Evolutionary conservation across 2,113 vertebrate species (phyloP).

Genomic region (Machaerirhynchus nigripectus): DNA sequence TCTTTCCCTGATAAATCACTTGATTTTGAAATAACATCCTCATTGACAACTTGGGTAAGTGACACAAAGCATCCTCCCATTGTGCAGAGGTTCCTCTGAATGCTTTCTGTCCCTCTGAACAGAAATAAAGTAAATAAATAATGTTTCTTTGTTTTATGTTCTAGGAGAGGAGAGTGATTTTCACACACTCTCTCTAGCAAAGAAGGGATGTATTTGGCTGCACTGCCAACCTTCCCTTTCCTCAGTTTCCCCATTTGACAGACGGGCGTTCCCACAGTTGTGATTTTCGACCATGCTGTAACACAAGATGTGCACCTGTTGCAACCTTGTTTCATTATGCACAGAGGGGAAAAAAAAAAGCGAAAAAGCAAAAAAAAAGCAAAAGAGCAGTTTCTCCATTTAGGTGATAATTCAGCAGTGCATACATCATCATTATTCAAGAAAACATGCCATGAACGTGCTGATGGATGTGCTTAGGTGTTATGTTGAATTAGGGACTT

Average conservation of each 20-base stretch:
- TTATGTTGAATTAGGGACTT: constrained; percentile 16
- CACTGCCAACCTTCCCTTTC: background rate
- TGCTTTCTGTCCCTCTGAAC: background rate
- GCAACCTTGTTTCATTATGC: background rate
- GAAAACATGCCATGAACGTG: background rate
- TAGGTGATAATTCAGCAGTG: background rate
- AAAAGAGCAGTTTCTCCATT: background rate
- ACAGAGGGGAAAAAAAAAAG: background rate
- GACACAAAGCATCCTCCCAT: background rate
- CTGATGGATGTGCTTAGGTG: background rate
- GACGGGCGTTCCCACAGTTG: accelerated
- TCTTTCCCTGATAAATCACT: background rate
- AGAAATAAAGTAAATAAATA: background rate
- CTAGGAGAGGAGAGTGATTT: background rate
- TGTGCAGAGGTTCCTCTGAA: background rate
- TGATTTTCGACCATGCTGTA: background rate
- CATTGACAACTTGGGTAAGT: background rate
- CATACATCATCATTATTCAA: background rate
- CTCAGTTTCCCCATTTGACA: background rate
- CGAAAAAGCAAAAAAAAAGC: background rate
- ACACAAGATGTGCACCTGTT: background rate
- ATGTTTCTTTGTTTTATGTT: background rate
- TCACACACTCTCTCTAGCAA: background rate
- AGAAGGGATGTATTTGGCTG: background rate
- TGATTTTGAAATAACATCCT: background rate